Conservation (phyloP, 2,888 invertebrate species). For the Heteropelma amictum region DNA sequence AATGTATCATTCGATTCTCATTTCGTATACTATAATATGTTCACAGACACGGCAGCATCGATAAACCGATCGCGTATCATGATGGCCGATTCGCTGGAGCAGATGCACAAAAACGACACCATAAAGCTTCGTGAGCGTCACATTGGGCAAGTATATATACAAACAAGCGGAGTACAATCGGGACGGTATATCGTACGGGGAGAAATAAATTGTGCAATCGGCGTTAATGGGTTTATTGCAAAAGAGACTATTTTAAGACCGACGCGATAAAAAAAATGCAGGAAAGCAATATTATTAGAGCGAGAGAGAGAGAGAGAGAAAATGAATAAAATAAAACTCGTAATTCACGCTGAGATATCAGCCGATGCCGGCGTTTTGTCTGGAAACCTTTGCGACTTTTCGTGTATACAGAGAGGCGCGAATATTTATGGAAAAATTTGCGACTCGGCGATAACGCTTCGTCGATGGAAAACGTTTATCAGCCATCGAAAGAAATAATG, state of each 20-base stretch:
- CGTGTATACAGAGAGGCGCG: background rate
- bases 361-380: constrained; percentile 1
- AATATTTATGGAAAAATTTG: constrained; percentile 38
- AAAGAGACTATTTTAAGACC: background rate
- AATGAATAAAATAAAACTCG: no score
- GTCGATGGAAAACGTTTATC: no score
- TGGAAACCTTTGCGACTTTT: background rate
- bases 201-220: background rate
- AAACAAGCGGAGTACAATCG: background rate
- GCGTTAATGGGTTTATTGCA: background rate
- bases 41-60: no score
- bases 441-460: no score
- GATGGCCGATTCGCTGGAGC: constrained; percentile 82
- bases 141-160: constrained; percentile 89
- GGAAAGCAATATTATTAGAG: background rate
- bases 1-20: no score
- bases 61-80: constrained; percentile 15
- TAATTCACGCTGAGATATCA: background rate
- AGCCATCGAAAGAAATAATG: no score
- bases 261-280: background rate
- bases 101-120: constrained; percentile 89
- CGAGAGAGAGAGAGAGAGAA: background rate
- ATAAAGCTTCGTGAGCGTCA: constrained; percentile 89
- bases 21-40: no score
- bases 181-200: background rate